Evolutionary conservation across 1,140 invertebrate genomes (phyloP).

Genomic region (Globodera ellingtonae): DNA sequence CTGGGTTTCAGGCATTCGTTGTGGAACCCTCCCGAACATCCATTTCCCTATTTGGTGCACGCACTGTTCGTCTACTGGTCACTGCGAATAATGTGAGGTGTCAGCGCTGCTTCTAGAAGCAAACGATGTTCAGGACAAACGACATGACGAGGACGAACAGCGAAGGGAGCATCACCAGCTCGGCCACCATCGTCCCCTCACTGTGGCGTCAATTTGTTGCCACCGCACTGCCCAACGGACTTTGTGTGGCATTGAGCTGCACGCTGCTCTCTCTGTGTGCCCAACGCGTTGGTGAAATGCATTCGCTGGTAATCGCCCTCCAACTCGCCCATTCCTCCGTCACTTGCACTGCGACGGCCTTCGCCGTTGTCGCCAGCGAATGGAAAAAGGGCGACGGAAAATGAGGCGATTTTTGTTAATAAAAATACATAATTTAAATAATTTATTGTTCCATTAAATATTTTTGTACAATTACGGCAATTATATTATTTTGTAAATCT

Average conservation of each 20-base stretch:
- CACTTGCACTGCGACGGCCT: not conserved
- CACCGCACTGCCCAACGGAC: not conserved
- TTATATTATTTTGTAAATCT: too few species aligned
- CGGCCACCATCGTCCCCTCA: not conserved
- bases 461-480: too few species aligned
- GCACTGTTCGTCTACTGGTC: not conserved
- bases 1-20: conserved; percentile 1
- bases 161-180: not conserved
- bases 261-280: not conserved
- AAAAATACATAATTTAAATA: too few species aligned
- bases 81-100: not conserved
- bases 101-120: not conserved
- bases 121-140: not conserved
- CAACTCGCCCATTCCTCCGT: not conserved
- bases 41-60: conserved; percentile 6
- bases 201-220: not conserved
- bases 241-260: not conserved
- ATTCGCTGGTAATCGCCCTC: conserved; percentile 5
- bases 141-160: not conserved
- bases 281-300: conserved; percentile 7
- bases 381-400: not conserved
- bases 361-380: not conserved
- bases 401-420: not conserved
- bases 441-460: too few species aligned
- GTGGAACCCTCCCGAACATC: conserved; percentile 8